These are phyloP conservation scores for Polyergus mexicanus DNA, from an alignment of 1,140 invertebrate genomes.

Conservation along the genomic window DNA sequence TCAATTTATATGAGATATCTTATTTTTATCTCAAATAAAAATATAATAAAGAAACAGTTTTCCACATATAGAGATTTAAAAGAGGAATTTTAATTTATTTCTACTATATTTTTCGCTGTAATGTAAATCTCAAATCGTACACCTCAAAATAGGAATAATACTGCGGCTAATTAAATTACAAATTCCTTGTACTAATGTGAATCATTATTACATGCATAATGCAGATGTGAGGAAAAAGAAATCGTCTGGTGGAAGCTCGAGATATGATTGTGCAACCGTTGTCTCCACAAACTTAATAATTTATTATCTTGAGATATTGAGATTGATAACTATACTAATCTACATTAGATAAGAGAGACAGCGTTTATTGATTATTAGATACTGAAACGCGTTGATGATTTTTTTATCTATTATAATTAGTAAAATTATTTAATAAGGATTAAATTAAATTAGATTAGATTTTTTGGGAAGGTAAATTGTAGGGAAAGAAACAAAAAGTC, in stretches of 20 bases:
- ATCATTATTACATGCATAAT: neutral
- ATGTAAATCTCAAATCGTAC: neutral
- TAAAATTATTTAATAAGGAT: too few relatives aligned
- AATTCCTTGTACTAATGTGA: neutral
- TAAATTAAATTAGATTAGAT: too few relatives aligned
- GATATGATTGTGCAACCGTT: neutral
- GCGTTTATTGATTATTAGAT: neutral
- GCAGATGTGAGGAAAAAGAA: conserved; percentile 20
- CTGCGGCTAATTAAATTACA: conserved; percentile 31
- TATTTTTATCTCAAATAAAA: too few relatives aligned
- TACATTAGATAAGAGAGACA: neutral
- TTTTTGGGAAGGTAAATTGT: too few relatives aligned
- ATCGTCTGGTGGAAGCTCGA: neutral
- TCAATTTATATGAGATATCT: too few relatives aligned
- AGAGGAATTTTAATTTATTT: neutral
- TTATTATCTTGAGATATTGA: neutral
- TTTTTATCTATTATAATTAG: neutral
- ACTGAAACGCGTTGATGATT: neutral
- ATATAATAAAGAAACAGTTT: too few relatives aligned
- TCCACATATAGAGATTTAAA: too few relatives aligned
- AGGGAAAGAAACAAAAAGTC: too few relatives aligned
- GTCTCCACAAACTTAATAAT: conserved; percentile 16
- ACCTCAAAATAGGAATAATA: neutral
- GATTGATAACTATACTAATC: conserved; percentile 11
- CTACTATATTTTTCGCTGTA: neutral